A percentile compares a stretch with the other conserved stretches of the same genome.
phyloP scores from a whole-genome alignment of 2,113 vertebrate genomes.

The Myiagra hebetior region DNA sequence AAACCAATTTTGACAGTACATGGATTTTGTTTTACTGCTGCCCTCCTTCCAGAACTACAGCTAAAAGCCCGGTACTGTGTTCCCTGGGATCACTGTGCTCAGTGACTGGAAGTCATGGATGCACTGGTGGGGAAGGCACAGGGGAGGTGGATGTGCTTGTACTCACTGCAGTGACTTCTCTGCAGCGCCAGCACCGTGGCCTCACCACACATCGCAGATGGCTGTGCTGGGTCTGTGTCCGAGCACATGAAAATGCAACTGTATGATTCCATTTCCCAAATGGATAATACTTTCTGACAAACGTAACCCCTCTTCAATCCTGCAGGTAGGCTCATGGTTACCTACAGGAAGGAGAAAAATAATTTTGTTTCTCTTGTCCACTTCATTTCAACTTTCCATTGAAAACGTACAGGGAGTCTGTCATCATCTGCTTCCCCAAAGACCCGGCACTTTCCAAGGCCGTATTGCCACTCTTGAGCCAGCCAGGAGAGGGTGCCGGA shows the following conservation, averaged over 20 bases:
- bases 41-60: background rate
- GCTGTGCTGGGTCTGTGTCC: background rate
- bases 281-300: background rate
- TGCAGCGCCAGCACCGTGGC: background rate
- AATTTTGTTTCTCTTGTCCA: background rate
- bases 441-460: background rate
- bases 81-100: background rate
- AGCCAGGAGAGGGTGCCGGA: conserved; percentile 31
- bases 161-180: background rate
- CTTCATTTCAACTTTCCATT: background rate
- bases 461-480: background rate
- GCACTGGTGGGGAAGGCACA: background rate
- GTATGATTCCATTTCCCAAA: background rate
- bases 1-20: background rate
- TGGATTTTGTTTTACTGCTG: background rate
- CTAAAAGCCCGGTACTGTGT: background rate
- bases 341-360: background rate
- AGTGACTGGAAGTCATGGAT: background rate
- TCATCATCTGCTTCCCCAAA: background rate
- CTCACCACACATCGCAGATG: rapidly evolving
- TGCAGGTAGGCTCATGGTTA: background rate
- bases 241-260: background rate
- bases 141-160: rapidly evolving
- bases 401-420: background rate
- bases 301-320: background rate